A percentile compares a stretch with the other conserved stretches of the same genome.
phyloP scores from a whole-genome alignment of 1,140 invertebrate genomes.

The Heliconius himera region DNA sequence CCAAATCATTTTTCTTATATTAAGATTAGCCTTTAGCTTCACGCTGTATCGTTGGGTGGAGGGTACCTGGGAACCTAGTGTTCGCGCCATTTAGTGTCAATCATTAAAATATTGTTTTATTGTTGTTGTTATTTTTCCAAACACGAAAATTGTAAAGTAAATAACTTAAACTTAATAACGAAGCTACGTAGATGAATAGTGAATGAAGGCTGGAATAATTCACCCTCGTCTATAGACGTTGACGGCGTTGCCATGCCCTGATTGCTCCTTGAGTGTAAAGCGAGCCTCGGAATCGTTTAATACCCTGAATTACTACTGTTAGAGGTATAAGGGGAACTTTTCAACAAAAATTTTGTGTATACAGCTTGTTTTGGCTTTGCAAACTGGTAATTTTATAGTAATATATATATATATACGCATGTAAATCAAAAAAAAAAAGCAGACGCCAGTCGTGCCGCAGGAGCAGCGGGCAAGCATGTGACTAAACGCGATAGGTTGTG shows the following conservation, averaged over 20 bases:
- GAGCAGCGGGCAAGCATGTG: no score
- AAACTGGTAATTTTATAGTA: no score
- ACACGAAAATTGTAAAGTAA: background rate
- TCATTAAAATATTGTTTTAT: no score
- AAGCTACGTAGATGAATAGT: background rate
- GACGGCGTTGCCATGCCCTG: slow-evolving; percentile 18
- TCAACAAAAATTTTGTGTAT: background rate
- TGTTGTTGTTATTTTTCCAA: background rate
- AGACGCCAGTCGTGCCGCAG: no score
- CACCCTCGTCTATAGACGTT: slow-evolving; percentile 8
- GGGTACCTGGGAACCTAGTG: no score
- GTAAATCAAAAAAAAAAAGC: no score
- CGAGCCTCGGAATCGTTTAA: background rate
- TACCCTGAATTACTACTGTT: background rate
- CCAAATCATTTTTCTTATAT: no score
- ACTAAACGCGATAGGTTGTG: no score
- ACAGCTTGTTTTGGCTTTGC: background rate
- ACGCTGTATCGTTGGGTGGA: no score
- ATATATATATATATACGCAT: no score
- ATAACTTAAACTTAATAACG: slow-evolving; percentile 2
- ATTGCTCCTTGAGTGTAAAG: slow-evolving; percentile 21
- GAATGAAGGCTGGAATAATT: slow-evolving; percentile 15
- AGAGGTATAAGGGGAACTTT: background rate
- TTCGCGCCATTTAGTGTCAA: no score
- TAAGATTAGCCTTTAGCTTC: no score